These are phyloP conservation scores for Colinus virginianus DNA, from an alignment of 2,113 vertebrate species.

Conservation along the genomic window DNA sequence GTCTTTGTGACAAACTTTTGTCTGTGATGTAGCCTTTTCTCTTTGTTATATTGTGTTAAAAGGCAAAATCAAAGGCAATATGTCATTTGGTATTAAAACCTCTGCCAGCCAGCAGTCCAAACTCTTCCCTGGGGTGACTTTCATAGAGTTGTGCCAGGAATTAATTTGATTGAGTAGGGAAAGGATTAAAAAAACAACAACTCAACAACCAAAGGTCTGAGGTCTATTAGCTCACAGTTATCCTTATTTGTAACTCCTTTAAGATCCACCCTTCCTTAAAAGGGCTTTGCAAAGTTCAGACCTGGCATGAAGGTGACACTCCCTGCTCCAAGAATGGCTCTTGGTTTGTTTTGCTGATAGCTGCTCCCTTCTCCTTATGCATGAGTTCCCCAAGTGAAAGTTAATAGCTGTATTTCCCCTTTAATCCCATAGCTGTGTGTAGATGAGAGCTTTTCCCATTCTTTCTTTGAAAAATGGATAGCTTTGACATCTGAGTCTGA, in stretches of 20 bases:
- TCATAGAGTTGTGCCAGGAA: background rate
- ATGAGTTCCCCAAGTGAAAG: background rate
- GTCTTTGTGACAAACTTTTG: too few species aligned
- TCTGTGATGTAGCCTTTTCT: background rate
- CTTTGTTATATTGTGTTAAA: background rate
- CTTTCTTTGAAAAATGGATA: background rate
- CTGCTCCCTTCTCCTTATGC: background rate
- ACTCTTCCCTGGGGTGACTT: background rate
- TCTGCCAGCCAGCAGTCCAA: background rate
- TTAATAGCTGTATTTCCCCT: background rate
- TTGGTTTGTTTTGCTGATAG: background rate
- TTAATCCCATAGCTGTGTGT: background rate
- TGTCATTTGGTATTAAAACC: background rate
- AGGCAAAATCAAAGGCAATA: background rate
- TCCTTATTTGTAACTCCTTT: background rate
- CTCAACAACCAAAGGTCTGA: background rate
- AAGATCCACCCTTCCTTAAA: background rate
- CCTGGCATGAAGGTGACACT: background rate
- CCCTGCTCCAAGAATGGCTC: background rate
- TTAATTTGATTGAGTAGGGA: background rate
- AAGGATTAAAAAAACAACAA: background rate
- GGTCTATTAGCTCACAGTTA: background rate
- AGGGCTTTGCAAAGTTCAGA: background rate
- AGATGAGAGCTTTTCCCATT: fast-evolving
- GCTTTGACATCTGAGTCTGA: background rate